A percentile compares a stretch with the other conserved stretches of the same genome.
Conservation (phyloP, 2,888 invertebrate species). For the Oligia latruncula region DNA sequence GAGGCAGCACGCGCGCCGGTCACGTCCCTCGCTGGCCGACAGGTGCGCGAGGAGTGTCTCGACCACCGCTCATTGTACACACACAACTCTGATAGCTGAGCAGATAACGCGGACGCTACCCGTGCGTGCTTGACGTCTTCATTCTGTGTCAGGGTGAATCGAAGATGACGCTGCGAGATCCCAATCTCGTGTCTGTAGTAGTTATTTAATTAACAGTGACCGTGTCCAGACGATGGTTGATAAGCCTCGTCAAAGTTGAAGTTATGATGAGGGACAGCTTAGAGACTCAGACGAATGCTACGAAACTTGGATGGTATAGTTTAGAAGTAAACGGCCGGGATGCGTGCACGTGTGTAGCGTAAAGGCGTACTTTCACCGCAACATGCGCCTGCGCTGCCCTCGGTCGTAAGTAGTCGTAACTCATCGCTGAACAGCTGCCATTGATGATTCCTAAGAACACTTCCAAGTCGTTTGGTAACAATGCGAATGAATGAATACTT, state of each 20-base stretch:
- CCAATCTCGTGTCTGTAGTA: conserved; percentile 68
- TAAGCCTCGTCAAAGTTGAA: conserved; percentile 54
- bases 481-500: conserved; percentile 25
- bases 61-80: conserved; percentile 66
- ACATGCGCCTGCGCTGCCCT: conserved; percentile 68
- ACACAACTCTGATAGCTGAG: conserved; percentile 71
- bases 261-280: conserved; percentile 32
- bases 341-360: conserved; percentile 50
- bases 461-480: conserved; percentile 63
- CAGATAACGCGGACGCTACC: conserved; percentile 74
- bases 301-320: conserved; percentile 3
- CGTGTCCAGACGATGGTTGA: conserved; percentile 57
- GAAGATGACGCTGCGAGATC: conserved; percentile 74
- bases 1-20: conserved; percentile 73
- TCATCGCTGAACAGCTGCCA: conserved; percentile 70
- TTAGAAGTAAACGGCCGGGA: conserved; percentile 28
- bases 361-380: conserved; percentile 75
- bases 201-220: conserved; percentile 81
- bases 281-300: conserved; percentile 6
- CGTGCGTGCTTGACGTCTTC: conserved; percentile 78
- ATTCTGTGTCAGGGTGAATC: conserved; percentile 76
- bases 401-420: conserved; percentile 61
- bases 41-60: conserved; percentile 74
- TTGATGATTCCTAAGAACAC: conserved; percentile 68
- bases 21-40: conserved; percentile 70